Conservation (phyloP, 2,888 invertebrate species). For the Ypsolopha scabrella region DNA sequence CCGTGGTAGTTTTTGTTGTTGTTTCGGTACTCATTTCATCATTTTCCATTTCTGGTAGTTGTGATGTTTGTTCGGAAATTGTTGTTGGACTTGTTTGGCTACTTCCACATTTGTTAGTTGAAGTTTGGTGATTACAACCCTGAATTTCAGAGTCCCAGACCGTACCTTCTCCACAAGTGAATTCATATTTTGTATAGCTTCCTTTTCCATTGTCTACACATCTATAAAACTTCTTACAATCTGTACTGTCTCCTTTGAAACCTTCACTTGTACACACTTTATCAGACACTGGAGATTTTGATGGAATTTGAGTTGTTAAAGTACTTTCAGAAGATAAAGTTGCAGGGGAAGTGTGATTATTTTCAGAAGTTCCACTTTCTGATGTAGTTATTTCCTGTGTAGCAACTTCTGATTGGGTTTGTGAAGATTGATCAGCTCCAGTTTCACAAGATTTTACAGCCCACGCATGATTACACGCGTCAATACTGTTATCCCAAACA, state of each 20-base stretch:
- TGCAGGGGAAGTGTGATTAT: background rate
- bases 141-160: constrained; percentile 73
- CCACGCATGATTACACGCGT: constrained; percentile 77
- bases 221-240: constrained; percentile 80
- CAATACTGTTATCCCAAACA: constrained; percentile 70
- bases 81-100: background rate
- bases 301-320: constrained; percentile 1
- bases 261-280: constrained; percentile 70
- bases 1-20: constrained; percentile 13
- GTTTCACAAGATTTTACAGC: constrained; percentile 48
- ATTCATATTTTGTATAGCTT: constrained; percentile 74
- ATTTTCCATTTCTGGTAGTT: constrained; percentile 9
- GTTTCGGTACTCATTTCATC: constrained; percentile 9
- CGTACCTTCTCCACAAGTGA: constrained; percentile 78
- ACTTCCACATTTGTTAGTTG: constrained; percentile 4
- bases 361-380: background rate
- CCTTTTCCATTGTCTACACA: constrained; percentile 74
- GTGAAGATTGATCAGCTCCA: constrained; percentile 2
- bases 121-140: constrained; percentile 48
- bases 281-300: background rate
- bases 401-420: background rate
- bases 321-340: background rate
- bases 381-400: constrained; percentile 10
- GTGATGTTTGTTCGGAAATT: constrained; percentile 8
- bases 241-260: constrained; percentile 73